These are phyloP conservation scores for Chrysogorgia sp. DNA, from an alignment of 92 coral and sea anemone species.

Conservation along the genomic window DNA sequence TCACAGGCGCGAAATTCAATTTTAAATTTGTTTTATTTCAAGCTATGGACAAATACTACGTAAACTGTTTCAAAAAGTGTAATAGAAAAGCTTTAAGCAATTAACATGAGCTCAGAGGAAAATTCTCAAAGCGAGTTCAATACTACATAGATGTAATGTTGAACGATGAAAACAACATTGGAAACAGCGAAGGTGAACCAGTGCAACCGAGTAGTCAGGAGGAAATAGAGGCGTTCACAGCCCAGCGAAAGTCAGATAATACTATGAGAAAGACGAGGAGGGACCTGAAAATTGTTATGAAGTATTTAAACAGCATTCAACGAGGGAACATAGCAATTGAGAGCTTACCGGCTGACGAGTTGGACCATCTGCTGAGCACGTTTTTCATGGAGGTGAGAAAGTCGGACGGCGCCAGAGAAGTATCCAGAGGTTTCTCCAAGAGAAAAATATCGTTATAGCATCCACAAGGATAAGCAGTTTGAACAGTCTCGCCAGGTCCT, in stretches of 20 bases:
- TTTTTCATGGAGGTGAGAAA: conserved; percentile 29
- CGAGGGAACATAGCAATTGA: background rate
- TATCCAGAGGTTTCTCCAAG: conserved; percentile 38
- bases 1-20: no score
- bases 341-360: conserved; percentile 14
- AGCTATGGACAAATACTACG: no score
- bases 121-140: conserved; percentile 28
- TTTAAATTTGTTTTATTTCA: no score
- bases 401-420: conserved; percentile 48
- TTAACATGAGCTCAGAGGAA: conserved; percentile 8
- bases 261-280: conserved; percentile 13
- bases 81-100: no score
- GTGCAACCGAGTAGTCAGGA: conserved; percentile 30
- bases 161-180: background rate
- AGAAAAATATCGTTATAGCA: background rate
- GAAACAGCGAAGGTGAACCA: background rate
- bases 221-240: conserved; percentile 11
- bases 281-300: conserved; percentile 36
- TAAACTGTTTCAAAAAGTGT: no score
- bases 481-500: conserved; percentile 45
- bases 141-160: conserved; percentile 12
- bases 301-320: background rate
- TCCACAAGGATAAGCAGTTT: conserved; percentile 26
- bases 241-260: conserved; percentile 35
- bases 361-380: conserved; percentile 36